phyloP scores from a whole-genome alignment of 2,797 vertebrate species.

The Acanthornis magna region DNA sequence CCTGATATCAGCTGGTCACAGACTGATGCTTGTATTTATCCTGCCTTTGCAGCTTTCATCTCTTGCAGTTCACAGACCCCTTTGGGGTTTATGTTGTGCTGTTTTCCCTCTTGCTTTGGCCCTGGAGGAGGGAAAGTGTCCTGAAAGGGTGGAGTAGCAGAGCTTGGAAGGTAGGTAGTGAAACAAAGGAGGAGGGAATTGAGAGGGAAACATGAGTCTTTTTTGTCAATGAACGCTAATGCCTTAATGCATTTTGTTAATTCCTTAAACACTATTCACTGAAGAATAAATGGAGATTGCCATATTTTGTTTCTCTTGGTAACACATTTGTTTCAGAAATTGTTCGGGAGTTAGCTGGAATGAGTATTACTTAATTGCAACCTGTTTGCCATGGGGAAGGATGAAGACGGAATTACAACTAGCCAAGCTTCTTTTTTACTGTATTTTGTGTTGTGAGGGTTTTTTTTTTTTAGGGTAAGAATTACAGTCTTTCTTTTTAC shows the following conservation, averaged over 20 bases:
- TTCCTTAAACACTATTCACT: neutral
- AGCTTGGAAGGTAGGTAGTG: neutral
- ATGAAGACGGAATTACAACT: neutral
- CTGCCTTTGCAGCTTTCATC: neutral
- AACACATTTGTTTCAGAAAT: neutral
- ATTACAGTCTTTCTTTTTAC: neutral
- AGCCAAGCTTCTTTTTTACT: neutral
- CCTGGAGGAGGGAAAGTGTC: neutral
- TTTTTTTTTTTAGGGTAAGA: neutral
- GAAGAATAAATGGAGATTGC: neutral
- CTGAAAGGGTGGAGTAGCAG: neutral
- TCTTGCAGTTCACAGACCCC: neutral
- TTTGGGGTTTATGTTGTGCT: rapidly evolving
- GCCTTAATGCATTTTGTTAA: too few species aligned
- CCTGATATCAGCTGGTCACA: neutral
- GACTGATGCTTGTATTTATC: rapidly evolving
- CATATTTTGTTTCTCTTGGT: neutral
- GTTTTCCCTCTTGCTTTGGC: neutral
- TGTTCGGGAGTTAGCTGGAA: neutral
- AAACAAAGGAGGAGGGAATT: neutral
- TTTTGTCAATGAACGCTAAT: neutral
- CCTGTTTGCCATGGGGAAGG: neutral
- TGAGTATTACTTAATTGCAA: neutral
- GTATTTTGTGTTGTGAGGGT: neutral
- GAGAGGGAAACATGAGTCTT: neutral